Percentiles rank a stretch among this genome's conserved stretches.
Evolutionary conservation across 2,113 vertebrate genomes (phyloP).

Genomic region (Takifugu flavidus): DNA sequence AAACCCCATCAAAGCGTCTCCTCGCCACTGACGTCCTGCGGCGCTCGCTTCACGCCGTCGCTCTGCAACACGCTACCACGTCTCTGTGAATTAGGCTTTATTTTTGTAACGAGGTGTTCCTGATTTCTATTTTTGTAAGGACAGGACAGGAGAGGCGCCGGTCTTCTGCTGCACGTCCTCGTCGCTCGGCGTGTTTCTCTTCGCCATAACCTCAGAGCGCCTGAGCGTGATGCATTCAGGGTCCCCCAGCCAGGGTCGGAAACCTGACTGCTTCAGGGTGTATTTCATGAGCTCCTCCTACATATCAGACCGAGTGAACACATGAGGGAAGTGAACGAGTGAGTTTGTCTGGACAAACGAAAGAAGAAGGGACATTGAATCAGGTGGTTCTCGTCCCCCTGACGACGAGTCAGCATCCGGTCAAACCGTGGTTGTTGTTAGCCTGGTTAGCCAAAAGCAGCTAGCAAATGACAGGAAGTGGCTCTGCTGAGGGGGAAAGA

Average conservation of each 20-base stretch:
- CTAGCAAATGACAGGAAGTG: no score
- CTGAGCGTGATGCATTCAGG: conserved; percentile 41
- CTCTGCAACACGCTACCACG: conserved; percentile 67
- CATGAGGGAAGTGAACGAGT: conserved; percentile 10
- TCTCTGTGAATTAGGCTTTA: conserved; percentile 60
- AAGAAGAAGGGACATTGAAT: neutral
- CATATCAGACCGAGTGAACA: conserved; percentile 59
- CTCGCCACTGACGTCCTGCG: conserved; percentile 39
- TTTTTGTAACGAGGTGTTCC: conserved; percentile 72
- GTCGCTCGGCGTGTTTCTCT: conserved; percentile 23
- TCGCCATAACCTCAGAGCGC: conserved; percentile 61
- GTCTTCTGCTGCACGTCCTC: neutral
- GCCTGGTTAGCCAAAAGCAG: no score
- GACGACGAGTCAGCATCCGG: no score
- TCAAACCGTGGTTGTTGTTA: no score
- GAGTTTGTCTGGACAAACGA: conserved; percentile 20
- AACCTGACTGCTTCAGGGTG: no score
- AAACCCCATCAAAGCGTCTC: conserved; percentile 22
- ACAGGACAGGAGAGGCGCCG: no score
- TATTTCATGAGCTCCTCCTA: conserved; percentile 37
- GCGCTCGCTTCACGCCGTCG: conserved; percentile 38
- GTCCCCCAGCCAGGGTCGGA: conserved; percentile 13
- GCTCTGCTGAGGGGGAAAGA: no score
- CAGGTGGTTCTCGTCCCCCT: no score
- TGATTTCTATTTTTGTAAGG: conserved; percentile 77